Base-by-base conservation (phyloP, 2,113 vertebrate species). In the Typhlomys cinereus region DNA sequence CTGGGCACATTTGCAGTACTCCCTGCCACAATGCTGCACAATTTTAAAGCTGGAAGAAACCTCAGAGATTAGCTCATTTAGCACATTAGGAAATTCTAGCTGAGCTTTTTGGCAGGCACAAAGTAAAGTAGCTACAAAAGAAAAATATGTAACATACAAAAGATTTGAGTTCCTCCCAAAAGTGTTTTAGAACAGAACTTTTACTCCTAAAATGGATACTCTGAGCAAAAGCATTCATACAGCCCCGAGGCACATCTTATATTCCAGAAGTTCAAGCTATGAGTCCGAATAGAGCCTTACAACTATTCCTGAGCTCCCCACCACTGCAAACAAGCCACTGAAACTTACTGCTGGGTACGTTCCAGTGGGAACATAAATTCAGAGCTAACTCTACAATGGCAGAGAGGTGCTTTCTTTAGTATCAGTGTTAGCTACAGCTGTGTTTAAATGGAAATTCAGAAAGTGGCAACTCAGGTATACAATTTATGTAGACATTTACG, bases 31-130 rank as follows among this genome's bases (percentile, higher is more conserved):
- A 44, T 76, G 57, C 52, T 92, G 91, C 89, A 81, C 86, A 93
- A 94, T 96, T 93, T 93, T 81, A 93, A 86, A 94, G 71, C 80
- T 94, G 95, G 87, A 94, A 92, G 93, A 90, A 94, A 91, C 78
- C 83, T 94, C n/a, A 94, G 93, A 97, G 94, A 92, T 96, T 92
- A 94, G 67, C 80, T 91, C 94, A 61, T 85, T 96, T 95, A 96
- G 75, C 95, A 96, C 91, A 59, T 96, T 92, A 94, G 91, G 75
- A 94, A 96, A 93, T 96, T 95, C 89, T 90, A 64, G 23, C 95
- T 89, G 96, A 76, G 87, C 93, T 82, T 69, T n/a, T 97, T 95
- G 96, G 96, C 96, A 96, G 84, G n/a, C 86, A 27, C 41, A 86
- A 92, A 93, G 78, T 61, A 39, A 89, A 88, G 86, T 34, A 44